phyloP scores from a whole-genome alignment of 2,888 invertebrate species.

The Cryptus viduatorius region DNA sequence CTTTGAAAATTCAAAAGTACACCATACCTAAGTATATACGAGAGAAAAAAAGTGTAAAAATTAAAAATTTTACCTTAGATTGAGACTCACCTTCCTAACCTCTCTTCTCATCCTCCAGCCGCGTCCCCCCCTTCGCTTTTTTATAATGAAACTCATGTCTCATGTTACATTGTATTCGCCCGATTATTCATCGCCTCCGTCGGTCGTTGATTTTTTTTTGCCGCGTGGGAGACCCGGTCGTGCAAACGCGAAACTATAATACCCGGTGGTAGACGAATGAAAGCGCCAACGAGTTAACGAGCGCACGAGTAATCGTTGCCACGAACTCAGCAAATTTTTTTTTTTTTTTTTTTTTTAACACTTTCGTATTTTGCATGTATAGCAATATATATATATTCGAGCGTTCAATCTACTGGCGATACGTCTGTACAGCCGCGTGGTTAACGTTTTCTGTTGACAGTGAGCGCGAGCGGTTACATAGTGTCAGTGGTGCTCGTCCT shows the following conservation, averaged over 20 bases:
- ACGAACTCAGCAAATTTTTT: constrained; percentile 47
- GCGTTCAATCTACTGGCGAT: constrained; percentile 39
- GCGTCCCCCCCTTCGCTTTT: too few species aligned
- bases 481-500: constrained; percentile 82
- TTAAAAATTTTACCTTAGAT: too few species aligned
- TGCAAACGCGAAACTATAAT: constrained; percentile 14
- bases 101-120: too few species aligned
- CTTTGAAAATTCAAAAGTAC: too few species aligned
- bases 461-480: constrained; percentile 82
- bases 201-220: constrained; percentile 15
- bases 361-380: neutral
- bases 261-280: constrained; percentile 20
- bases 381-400: constrained; percentile 1
- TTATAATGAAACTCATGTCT: neutral
- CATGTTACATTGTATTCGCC: neutral
- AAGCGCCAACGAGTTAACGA: constrained; percentile 30
- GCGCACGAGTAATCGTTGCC: constrained; percentile 47
- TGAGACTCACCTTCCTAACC: too few species aligned
- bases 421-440: constrained; percentile 26
- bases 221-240: constrained; percentile 30
- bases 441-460: constrained; percentile 71
- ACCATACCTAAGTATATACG: too few species aligned
- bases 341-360: constrained; percentile 22
- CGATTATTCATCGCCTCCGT: constrained; percentile 9
- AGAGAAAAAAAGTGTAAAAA: too few species aligned